Percentiles rank a stretch among this genome's conserved stretches.
Evolutionary conservation across 2,888 invertebrate species (phyloP).

Genomic region (Beris morrisii): DNA sequence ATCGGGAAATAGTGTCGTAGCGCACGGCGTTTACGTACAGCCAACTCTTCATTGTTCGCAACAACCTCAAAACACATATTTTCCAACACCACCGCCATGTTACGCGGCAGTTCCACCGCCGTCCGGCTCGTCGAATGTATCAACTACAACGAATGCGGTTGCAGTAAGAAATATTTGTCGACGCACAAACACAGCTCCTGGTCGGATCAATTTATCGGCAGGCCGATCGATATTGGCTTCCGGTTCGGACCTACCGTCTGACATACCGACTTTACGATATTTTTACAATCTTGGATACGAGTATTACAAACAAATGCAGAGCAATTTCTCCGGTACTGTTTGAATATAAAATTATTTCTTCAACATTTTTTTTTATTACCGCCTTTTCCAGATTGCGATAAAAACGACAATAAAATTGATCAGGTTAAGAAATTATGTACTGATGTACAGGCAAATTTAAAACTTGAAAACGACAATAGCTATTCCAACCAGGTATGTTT

Average conservation of each 20-base stretch:
- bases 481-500: constrained; percentile 6
- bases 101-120: constrained; percentile 7
- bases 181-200: constrained; percentile 23
- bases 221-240: constrained; percentile 46
- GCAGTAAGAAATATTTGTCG: constrained; percentile 36
- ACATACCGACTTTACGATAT: constrained; percentile 65
- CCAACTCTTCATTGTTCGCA: constrained; percentile 11
- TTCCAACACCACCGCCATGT: constrained; percentile 10
- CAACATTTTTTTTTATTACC: neutral
- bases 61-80: constrained; percentile 6
- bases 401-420: constrained; percentile 11
- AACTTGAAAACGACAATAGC: constrained; percentile 25
- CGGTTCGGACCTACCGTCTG: constrained; percentile 54
- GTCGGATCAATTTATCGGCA: constrained; percentile 45
- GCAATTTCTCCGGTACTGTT: constrained; percentile 34
- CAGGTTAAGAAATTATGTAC: constrained; percentile 21
- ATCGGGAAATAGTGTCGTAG: constrained; percentile 5
- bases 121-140: neutral
- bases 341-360: constrained; percentile 12
- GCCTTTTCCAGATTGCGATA: neutral
- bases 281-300: constrained; percentile 71
- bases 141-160: constrained; percentile 19
- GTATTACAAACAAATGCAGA: constrained; percentile 43
- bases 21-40: constrained; percentile 20
- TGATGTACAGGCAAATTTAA: constrained; percentile 32